Evolutionary conservation across 2,797 vertebrate genomes (phyloP).

Genomic region (Setipinna tenuifilis): DNA sequence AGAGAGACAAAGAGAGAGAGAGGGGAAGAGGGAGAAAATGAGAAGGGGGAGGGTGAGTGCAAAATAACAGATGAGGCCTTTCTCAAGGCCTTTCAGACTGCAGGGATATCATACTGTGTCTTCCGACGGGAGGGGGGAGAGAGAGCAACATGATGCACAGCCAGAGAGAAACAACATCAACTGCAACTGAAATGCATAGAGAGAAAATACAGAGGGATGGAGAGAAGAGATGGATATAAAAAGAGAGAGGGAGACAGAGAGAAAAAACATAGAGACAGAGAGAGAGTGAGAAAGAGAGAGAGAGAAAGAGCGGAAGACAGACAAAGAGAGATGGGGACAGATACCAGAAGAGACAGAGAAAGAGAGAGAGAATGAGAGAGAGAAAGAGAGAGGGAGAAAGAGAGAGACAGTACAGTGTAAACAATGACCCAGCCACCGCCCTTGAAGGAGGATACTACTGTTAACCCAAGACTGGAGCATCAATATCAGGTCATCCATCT

Average conservation of each 20-base stretch:
- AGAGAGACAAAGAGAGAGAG: not conserved
- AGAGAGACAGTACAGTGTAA: conserved; percentile 14
- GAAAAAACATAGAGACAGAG: not conserved
- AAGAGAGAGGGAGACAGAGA: not conserved
- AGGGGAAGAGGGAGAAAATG: not conserved
- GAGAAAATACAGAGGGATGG: not conserved
- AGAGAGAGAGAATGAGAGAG: not conserved
- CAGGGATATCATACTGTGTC: conserved; percentile 6
- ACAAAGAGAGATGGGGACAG: not conserved
- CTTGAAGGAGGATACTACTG: not conserved
- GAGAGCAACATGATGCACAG: not conserved
- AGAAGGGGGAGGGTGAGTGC: not conserved
- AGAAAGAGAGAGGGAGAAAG: not conserved
- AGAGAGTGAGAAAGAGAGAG: not conserved
- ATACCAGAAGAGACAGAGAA: conserved; percentile 38
- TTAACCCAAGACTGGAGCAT: conserved; percentile 18
- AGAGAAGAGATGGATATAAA: not conserved
- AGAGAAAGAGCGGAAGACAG: not conserved
- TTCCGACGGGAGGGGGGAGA: not conserved
- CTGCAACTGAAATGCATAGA: not conserved
- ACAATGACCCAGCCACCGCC: not conserved
- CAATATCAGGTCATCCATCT: not conserved
- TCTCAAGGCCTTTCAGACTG: conserved; percentile 11
- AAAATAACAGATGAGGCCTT: conserved; percentile 19
- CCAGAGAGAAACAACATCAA: not conserved